These are phyloP conservation scores for Squalus acanthias DNA, from an alignment of 2,797 vertebrate genomes.

Conservation along the genomic window DNA sequence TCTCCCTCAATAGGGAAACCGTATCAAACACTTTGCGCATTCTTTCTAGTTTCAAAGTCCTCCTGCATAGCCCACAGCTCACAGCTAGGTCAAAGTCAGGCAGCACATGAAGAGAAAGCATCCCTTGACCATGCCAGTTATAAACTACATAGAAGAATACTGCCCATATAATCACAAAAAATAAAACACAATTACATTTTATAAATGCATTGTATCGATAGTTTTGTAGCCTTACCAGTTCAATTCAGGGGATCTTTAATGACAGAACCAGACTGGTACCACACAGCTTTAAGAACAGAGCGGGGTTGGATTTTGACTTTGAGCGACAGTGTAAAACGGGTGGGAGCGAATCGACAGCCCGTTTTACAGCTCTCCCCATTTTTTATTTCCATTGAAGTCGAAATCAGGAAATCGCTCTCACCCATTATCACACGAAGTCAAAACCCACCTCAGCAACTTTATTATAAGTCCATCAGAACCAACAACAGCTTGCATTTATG, in stretches of 20 bases:
- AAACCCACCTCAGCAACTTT: background rate
- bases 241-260: background rate
- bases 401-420: background rate
- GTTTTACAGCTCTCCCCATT: background rate
- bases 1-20: background rate
- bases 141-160: background rate
- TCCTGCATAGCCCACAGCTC: background rate
- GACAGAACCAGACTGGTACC: background rate
- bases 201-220: background rate
- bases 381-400: background rate
- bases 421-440: background rate
- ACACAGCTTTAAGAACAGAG: background rate
- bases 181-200: background rate
- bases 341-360: background rate
- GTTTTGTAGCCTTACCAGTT: background rate
- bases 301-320: background rate
- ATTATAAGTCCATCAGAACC: background rate
- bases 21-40: background rate
- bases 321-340: background rate
- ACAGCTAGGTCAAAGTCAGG: background rate
- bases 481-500: too few relatives aligned
- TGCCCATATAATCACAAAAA: background rate
- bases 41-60: constrained; percentile 4
- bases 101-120: background rate
- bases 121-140: background rate